These are phyloP conservation scores for Amiota minor DNA, from an alignment of 2,888 invertebrate genomes.

Conservation along the genomic window DNA sequence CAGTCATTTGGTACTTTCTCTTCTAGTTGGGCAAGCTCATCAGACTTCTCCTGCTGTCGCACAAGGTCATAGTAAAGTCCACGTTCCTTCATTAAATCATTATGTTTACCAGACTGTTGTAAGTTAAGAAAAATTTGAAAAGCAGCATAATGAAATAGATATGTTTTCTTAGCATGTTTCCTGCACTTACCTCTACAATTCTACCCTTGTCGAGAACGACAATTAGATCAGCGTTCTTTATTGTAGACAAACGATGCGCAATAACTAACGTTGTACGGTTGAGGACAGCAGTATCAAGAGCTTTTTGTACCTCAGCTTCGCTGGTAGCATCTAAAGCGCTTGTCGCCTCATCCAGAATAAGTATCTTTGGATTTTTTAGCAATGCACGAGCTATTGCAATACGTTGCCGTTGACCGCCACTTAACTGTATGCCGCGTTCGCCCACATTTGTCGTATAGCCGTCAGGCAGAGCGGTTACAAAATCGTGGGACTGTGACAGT, in stretches of 20 bases:
- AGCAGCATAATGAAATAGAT: constrained; percentile 19
- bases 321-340: constrained; percentile 95
- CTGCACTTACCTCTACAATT: constrained; percentile 82
- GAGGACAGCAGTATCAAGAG: constrained; percentile 86
- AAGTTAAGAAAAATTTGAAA: neutral
- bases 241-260: constrained; percentile 93
- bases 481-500: constrained; percentile 93
- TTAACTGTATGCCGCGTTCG: constrained; percentile 91
- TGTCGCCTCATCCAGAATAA: constrained; percentile 95
- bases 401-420: constrained; percentile 95
- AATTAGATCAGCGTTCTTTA: constrained; percentile 92
- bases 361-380: constrained; percentile 89
- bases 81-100: constrained; percentile 82
- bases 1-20: constrained; percentile 31
- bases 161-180: neutral
- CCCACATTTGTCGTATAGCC: constrained; percentile 91
- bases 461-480: constrained; percentile 85
- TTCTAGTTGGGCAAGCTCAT: constrained; percentile 48
- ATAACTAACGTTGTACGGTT: constrained; percentile 95
- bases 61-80: constrained; percentile 91
- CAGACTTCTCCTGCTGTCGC: constrained; percentile 80
- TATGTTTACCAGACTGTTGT: constrained; percentile 87
- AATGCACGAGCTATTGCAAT: constrained; percentile 96
- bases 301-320: constrained; percentile 91
- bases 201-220: constrained; percentile 89